phyloP scores from a whole-genome alignment of 2,113 vertebrate genomes.

The Merops nubicus region DNA sequence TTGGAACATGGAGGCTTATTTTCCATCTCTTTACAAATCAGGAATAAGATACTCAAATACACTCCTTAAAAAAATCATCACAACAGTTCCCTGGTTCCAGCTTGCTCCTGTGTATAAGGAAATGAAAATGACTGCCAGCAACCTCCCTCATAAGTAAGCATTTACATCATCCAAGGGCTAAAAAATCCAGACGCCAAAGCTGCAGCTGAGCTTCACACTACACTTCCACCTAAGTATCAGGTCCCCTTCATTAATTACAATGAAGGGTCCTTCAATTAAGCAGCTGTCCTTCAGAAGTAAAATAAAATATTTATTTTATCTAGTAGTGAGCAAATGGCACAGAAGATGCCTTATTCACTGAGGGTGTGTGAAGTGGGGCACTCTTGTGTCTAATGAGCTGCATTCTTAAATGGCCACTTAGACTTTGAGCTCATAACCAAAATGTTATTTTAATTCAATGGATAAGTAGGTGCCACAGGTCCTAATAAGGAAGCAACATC shows the following conservation, averaged over 20 bases:
- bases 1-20: neutral
- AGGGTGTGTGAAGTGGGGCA: neutral
- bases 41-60: neutral
- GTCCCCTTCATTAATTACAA: neutral
- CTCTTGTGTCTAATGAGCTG: neutral
- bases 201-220: neutral
- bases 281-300: neutral
- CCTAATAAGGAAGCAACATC: neutral
- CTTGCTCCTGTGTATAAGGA: neutral
- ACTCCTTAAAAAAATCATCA: neutral
- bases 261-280: neutral
- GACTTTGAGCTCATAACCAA: neutral
- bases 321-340: neutral
- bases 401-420: neutral
- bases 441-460: neutral
- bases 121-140: neutral
- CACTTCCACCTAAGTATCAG: neutral
- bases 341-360: neutral
- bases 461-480: neutral
- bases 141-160: rapidly evolving
- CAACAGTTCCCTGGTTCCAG: neutral
- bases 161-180: neutral
- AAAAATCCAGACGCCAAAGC: neutral
- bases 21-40: neutral
- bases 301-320: neutral